Evolutionary conservation across 1,140 invertebrate genomes (phyloP), one percentile per base, ranked within the genome.

Genomic region (Drosophila neocordata): DNA sequence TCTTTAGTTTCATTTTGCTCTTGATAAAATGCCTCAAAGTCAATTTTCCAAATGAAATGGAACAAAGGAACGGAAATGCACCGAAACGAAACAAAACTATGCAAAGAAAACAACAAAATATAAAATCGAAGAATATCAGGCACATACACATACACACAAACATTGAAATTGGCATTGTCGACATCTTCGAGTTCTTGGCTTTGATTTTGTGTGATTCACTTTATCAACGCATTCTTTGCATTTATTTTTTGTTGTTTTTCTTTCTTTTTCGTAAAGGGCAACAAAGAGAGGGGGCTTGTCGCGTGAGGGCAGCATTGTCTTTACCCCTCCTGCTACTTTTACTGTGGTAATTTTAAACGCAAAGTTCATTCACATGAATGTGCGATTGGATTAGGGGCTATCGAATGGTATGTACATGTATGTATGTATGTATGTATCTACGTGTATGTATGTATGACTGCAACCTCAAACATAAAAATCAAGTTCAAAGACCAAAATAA

Each of bases 331-430:
- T 15, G 48, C 12, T 20, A 5, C 41, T 20, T 1, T 24, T 12
- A 12, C 18, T 65, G 63, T 58, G 68, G 70, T 87, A 82, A 78
- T 78, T 81, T 76, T 78, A 79, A 59, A 63, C 65, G 52, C 31
- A 38, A 61, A 82, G 82, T 87, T 85, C 82, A 82, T 85, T 85
- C 82, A 85, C 82, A 65, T 77, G 60, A n/a, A 31, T 35, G 22
- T 18, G 58, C n/a, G 38, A 34, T 65, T 59, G 27, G 27, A 34
- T 68, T 18, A 57, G 64, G 22, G 34, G 64, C 64, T 73, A 75
- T 75, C 73, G 37, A 73, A 73, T 73, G 64, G 37, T 56, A 4
- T 31, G 27, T 31, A 6, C n/a, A n/a, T 31, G 27, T 31, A 31
- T 31, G 27, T 31, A 31, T 31, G 27, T 31, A 31, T 31, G 1